Base-by-base conservation (phyloP, 2,797 vertebrate species). In the Argentina silus region DNA sequence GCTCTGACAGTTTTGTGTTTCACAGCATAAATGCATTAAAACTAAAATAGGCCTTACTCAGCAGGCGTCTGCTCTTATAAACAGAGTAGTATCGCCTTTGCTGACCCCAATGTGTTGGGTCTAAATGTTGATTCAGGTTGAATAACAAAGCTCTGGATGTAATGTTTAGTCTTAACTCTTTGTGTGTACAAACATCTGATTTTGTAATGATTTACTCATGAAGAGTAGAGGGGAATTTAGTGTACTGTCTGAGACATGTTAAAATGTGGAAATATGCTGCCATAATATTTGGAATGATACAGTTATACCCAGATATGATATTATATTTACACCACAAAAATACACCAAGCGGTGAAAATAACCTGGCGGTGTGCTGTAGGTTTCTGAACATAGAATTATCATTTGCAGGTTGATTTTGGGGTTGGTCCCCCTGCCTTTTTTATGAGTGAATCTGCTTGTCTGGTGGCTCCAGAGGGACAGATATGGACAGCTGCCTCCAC, bases 401-500 rank as follows among this genome's bases (percentile, higher is more conserved):
- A 44, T 78, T 79, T 78, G 60, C 56, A 65, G 63, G 68, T 61
- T 69, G 69, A 73, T 66, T 60, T 12, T 60, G 21, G 48, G 67
- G 53, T 60, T 15, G 64, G 73, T 43, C 66, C 68, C 75, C 60
- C 73, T 63, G 63, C 76, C 67, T 75, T 71, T 73, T 78, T 76
- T 71, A 83, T 69, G 57, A 47, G 75, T 70, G 71, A 80, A 47
- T 69, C 60, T 27, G 55, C 65, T 66, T 77, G 77, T 78, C 72
- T 72, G 45, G 65, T 12, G 43, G 60, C 69, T 79, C 82, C 78
- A 68, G 47, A 76, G 76, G 78, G 76, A 77, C 64, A 23, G 7
- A 67, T 75, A 73, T 73, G 19, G 66, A 81, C 82, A 82, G 76
- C 81, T 84, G 84, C 73, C 70, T 77, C 10, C 45, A 17, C 63